phyloP scores from a whole-genome alignment of 1,140 invertebrate species.

The Drosophila azteca region DNA sequence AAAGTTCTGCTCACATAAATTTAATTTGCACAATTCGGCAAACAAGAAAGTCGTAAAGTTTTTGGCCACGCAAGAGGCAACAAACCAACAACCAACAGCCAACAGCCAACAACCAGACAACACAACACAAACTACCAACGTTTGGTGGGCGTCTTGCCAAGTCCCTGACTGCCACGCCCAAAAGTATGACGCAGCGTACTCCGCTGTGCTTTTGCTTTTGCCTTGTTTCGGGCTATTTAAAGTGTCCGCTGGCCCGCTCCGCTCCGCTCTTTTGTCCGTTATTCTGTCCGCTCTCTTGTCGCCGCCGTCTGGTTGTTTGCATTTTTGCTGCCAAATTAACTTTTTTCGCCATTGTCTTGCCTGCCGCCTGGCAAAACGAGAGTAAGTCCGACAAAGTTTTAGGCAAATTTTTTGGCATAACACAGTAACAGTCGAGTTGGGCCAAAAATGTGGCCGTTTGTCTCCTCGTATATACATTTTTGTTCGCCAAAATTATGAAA shows the following conservation, averaged over 20 bases:
- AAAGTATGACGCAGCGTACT: slow-evolving; percentile 73
- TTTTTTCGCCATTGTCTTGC: slow-evolving; percentile 75
- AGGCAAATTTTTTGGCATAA: slow-evolving; percentile 78
- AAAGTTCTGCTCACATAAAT: slow-evolving; percentile 73
- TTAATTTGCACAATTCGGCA: slow-evolving; percentile 77
- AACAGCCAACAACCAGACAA: slow-evolving; percentile 34
- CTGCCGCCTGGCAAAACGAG: slow-evolving; percentile 1
- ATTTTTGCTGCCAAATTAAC: slow-evolving; percentile 79
- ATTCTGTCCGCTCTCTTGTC: not conserved
- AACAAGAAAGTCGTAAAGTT: slow-evolving; percentile 78
- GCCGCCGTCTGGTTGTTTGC: slow-evolving; percentile 69
- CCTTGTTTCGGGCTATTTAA: slow-evolving; percentile 63
- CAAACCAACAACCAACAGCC: slow-evolving; percentile 23
- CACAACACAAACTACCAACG: slow-evolving; percentile 47
- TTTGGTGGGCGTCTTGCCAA: slow-evolving; percentile 51
- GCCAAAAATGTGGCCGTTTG: slow-evolving; percentile 58
- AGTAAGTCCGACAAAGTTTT: slow-evolving; percentile 50
- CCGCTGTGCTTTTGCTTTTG: slow-evolving; percentile 35
- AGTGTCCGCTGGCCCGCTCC: slow-evolving; percentile 48
- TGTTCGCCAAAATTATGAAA: slow-evolving; percentile 70
- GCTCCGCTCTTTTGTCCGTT: not conserved
- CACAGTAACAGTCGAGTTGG: slow-evolving; percentile 52
- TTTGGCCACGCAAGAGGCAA: slow-evolving; percentile 52
- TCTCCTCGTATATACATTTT: slow-evolving; percentile 55
- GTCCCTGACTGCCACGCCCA: slow-evolving; percentile 50